phyloP scores from a whole-genome alignment of 1,140 invertebrate genomes.

The Druon quercuslanigerum region DNA sequence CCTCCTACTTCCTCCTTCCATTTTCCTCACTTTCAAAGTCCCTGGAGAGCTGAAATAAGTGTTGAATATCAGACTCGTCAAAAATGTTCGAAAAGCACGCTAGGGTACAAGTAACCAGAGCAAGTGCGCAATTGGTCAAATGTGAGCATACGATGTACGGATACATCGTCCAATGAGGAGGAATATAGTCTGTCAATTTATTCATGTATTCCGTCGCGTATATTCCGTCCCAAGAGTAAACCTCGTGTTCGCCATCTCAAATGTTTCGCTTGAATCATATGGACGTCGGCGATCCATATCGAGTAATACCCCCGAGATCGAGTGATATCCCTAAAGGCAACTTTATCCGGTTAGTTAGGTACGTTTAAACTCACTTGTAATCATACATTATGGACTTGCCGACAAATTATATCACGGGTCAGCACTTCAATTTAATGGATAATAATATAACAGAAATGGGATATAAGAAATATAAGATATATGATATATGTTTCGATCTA shows the following conservation, averaged over 20 bases:
- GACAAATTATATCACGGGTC: conserved; percentile 26
- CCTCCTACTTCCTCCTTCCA: neutral
- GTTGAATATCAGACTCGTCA: neutral
- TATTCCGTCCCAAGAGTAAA: conserved; percentile 14
- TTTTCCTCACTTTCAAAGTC: neutral
- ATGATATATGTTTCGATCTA: neutral
- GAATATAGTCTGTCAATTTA: conserved; percentile 16
- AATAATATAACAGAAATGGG: neutral
- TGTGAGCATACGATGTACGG: neutral
- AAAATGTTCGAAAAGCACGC: neutral
- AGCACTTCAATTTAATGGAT: conserved; percentile 14
- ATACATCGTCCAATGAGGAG: conserved; percentile 5
- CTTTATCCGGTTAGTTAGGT: conserved; percentile 25
- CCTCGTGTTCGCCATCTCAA: conserved; percentile 24
- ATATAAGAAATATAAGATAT: neutral
- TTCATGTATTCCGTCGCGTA: conserved; percentile 27
- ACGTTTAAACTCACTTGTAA: neutral
- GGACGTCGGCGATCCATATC: conserved; percentile 29
- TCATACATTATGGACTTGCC: neutral
- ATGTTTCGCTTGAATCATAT: conserved; percentile 26
- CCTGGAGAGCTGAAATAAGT: neutral
- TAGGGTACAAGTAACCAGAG: conserved; percentile 1
- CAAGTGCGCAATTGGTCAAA: conserved; percentile 1
- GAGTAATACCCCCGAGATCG: conserved; percentile 27
- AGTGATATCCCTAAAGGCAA: conserved; percentile 18